A percentile compares a stretch with the other conserved stretches of the same genome.
Evolutionary conservation across 2,113 vertebrate species (phyloP).

Genomic region (Tetraodon nigroviridis): DNA sequence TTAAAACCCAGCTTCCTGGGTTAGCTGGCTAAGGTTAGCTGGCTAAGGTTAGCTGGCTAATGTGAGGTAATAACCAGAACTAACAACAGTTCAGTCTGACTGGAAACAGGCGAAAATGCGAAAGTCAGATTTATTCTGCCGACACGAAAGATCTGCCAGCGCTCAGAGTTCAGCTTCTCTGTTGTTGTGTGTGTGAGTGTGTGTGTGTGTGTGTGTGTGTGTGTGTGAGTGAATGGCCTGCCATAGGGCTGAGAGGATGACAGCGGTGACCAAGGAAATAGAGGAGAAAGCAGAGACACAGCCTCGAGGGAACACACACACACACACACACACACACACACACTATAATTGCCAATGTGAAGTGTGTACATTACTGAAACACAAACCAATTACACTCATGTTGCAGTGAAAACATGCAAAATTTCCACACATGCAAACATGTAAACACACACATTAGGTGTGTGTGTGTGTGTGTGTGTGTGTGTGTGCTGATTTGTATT

Average conservation of each 20-base stretch:
- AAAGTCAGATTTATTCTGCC: no score
- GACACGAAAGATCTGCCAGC: background rate
- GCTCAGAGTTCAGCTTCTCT: background rate
- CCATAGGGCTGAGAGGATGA: slow-evolving; percentile 68
- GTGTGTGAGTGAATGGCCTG: slow-evolving; percentile 47
- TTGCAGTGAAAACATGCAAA: no score
- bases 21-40: no score
- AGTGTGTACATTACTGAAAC: background rate
- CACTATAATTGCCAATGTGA: slow-evolving; percentile 16
- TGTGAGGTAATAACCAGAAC: no score
- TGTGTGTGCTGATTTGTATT: slow-evolving; percentile 21
- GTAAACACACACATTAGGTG: slow-evolving; percentile 6
- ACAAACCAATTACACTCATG: no score
- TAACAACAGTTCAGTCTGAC: no score
- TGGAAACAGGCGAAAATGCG: no score
- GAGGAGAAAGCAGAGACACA: slow-evolving; percentile 52
- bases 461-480: slow-evolving; percentile 22
- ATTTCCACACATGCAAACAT: background rate
- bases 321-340: slow-evolving; percentile 23
- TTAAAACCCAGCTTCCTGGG: no score
- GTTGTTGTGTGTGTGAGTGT: slow-evolving; percentile 14
- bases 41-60: no score
- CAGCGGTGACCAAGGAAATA: slow-evolving; percentile 70
- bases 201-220: slow-evolving; percentile 22
- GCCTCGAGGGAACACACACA: slow-evolving; percentile 57